These are phyloP conservation scores for Drosophila baimaii DNA, from an alignment of 1,140 invertebrate genomes.

Conservation along the genomic window DNA sequence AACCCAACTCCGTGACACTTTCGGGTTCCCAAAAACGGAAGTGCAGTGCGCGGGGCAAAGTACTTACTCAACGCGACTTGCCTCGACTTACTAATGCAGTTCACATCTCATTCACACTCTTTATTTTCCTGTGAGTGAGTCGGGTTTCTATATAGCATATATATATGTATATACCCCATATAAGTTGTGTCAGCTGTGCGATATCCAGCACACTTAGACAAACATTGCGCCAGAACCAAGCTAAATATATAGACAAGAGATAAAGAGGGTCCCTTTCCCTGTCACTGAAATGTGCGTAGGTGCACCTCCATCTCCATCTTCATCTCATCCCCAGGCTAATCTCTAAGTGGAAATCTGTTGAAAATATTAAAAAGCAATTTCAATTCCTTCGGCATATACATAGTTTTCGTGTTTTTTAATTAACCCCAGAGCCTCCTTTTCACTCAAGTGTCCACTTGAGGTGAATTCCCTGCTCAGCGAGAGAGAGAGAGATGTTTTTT, in stretches of 20 bases:
- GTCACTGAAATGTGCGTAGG: slow-evolving; percentile 14
- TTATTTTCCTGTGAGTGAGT: slow-evolving; percentile 3
- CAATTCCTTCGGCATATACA: slow-evolving; percentile 41
- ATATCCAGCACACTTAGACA: slow-evolving; percentile 39
- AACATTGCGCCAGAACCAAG: slow-evolving; percentile 34
- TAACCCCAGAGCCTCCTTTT: slow-evolving; percentile 32
- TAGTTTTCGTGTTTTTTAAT: slow-evolving; percentile 55
- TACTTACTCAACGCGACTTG: slow-evolving; percentile 46
- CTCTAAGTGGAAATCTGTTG: slow-evolving; percentile 69
- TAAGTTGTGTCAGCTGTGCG: slow-evolving; percentile 46
- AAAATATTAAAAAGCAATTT: slow-evolving; percentile 78
- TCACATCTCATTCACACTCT: slow-evolving; percentile 60
- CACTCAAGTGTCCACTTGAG: slow-evolving; percentile 61
- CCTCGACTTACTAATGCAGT: slow-evolving; percentile 64
- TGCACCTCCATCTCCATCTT: slow-evolving; percentile 6
- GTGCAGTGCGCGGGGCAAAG: slow-evolving; percentile 28
- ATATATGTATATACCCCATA: not conserved
- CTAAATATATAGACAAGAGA: slow-evolving; percentile 26
- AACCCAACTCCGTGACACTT: slow-evolving; percentile 22
- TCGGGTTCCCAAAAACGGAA: slow-evolving; percentile 42
- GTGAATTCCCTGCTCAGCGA: slow-evolving; percentile 43
- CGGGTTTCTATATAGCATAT: slow-evolving; percentile 5
- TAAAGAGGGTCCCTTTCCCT: slow-evolving; percentile 10
- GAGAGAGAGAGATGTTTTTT: slow-evolving; percentile 21
- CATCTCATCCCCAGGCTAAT: slow-evolving; percentile 30